Conservation (phyloP, 2,797 vertebrate genomes). For the Aselliscus stoliczkanus region DNA sequence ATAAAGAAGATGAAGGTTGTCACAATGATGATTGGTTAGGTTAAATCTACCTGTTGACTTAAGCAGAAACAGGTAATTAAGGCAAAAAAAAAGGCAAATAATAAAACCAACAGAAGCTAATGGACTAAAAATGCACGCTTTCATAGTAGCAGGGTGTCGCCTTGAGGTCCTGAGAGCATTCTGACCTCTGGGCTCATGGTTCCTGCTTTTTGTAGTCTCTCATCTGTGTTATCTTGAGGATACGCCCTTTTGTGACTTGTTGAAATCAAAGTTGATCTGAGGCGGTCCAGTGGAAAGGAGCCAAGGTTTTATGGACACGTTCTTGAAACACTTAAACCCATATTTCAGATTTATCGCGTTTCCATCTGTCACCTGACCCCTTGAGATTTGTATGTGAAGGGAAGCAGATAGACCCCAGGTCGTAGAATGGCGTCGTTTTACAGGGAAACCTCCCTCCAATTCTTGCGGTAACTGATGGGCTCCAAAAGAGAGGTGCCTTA, state of each 20-base stretch:
- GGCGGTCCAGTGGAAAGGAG: accelerated
- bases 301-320: accelerated
- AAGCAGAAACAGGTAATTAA: accelerated
- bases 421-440: neutral
- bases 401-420: neutral
- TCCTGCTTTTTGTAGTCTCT: accelerated
- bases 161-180: accelerated
- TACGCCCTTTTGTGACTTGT: accelerated
- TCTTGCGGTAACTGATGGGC: neutral
- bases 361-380: neutral
- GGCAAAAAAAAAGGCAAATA: neutral
- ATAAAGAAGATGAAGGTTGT: too few species aligned
- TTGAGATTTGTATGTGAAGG: accelerated
- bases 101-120: accelerated
- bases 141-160: accelerated
- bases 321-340: too few species aligned
- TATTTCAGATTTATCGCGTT: accelerated
- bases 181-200: accelerated
- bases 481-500: accelerated
- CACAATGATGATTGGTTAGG: neutral
- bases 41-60: accelerated
- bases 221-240: accelerated
- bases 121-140: accelerated
- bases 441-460: neutral
- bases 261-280: accelerated